A percentile compares a stretch with the other conserved stretches of the same genome.
phyloP scores from a whole-genome alignment of 2,888 invertebrate species.

The Drosophila barbarae region DNA sequence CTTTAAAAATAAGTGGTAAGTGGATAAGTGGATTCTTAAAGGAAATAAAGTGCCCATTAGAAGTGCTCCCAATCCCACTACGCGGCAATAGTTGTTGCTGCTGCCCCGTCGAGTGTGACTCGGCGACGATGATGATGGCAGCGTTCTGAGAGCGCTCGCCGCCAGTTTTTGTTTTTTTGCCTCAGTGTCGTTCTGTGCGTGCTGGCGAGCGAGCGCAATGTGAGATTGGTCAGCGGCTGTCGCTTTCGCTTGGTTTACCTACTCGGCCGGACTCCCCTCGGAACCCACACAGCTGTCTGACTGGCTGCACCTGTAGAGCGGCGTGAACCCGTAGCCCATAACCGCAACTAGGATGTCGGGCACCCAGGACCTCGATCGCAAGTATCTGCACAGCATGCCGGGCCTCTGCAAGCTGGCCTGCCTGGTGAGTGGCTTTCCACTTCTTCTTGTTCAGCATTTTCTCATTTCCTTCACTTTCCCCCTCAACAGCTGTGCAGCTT shows the following conservation, averaged over 20 bases:
- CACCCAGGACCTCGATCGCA: constrained; percentile 52
- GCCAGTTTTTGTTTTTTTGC: constrained; percentile 18
- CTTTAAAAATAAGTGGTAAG: no score
- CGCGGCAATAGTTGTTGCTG: constrained; percentile 8
- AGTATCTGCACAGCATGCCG: constrained; percentile 61
- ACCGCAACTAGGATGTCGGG: constrained; percentile 41
- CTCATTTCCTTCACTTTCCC: not conserved
- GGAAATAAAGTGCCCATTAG: not conserved
- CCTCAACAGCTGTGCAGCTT: constrained; percentile 55
- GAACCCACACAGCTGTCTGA: not conserved
- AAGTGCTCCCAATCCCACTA: not conserved
- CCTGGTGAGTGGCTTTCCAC: constrained; percentile 49
- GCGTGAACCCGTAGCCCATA: not conserved
- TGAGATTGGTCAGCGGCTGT: constrained; percentile 35
- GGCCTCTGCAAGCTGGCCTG: constrained; percentile 61
- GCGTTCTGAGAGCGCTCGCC: constrained; percentile 29
- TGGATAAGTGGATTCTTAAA: no score
- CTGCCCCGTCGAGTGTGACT: constrained; percentile 7
- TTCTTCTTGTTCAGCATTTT: not conserved
- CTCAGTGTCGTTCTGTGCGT: constrained; percentile 49
- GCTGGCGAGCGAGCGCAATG: constrained; percentile 55
- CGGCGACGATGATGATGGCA: constrained; percentile 7
- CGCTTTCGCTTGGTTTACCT: constrained; percentile 9
- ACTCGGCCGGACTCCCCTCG: no score
- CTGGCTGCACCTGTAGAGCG: constrained; percentile 2